A percentile compares a stretch with the other conserved stretches of the same genome.
Evolutionary conservation across 2,113 vertebrate genomes (phyloP).

Genomic region (Struthidea cinerea): DNA sequence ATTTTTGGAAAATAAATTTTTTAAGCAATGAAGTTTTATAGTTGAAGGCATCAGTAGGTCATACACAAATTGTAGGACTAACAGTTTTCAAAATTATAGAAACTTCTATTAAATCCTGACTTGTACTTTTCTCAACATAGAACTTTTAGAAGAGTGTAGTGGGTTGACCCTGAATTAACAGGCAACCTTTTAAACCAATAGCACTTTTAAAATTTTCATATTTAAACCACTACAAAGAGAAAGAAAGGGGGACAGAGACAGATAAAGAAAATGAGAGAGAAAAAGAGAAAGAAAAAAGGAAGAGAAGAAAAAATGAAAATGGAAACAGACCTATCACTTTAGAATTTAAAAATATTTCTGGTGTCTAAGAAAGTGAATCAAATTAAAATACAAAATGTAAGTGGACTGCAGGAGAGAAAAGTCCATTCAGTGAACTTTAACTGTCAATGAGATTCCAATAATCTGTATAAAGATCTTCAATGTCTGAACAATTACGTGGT

Average conservation of each 20-base stretch:
- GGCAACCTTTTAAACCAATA: too few species aligned
- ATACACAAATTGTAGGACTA: not conserved
- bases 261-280: rapidly evolving
- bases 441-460: not conserved
- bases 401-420: not conserved
- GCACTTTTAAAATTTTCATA: too few species aligned
- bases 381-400: not conserved
- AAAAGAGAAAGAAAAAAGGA: rapidly evolving
- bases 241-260: not conserved
- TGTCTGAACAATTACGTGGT: not conserved
- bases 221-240: too few species aligned
- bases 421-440: not conserved
- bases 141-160: not conserved
- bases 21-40: not conserved
- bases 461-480: not conserved
- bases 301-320: not conserved
- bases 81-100: not conserved
- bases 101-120: not conserved
- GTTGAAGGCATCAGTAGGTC: not conserved
- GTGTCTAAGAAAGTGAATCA: not conserved
- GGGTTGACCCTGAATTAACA: too few species aligned
- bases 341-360: not conserved
- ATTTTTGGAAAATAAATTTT: not conserved
- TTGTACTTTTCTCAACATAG: not conserved
- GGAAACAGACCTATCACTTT: not conserved